Evolutionary conservation across 1,140 invertebrate species (phyloP).

Genomic region (Halictus rubicundus): DNA sequence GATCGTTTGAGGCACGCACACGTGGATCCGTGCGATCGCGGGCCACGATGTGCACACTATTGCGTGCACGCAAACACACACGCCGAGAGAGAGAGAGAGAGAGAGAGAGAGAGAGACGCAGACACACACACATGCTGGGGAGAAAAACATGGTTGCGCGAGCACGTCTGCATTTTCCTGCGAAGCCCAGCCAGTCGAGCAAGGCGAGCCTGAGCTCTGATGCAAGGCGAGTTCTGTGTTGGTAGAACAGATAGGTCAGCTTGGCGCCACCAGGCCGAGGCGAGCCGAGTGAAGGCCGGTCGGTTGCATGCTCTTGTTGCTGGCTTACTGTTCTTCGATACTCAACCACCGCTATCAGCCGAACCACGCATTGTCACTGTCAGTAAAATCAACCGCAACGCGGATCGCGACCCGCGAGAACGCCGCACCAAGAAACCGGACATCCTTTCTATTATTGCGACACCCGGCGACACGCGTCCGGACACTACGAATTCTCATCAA

Average conservation of each 20-base stretch:
- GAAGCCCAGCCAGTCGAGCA: conserved; percentile 25
- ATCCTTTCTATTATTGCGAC: too few species aligned
- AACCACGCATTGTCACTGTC: conserved; percentile 41
- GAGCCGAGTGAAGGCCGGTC: conserved; percentile 67
- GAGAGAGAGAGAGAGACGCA: not conserved
- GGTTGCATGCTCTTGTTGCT: conserved; percentile 53
- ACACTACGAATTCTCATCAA: too few species aligned
- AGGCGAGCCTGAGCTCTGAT: conserved; percentile 32
- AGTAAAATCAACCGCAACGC: conserved; percentile 16
- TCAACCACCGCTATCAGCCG: conserved; percentile 36
- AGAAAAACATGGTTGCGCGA: conserved; percentile 40
- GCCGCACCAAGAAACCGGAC: not conserved
- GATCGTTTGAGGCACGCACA: conserved; percentile 23
- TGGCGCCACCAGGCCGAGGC: conserved; percentile 70
- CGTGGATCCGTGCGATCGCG: not conserved
- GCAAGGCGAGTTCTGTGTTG: conserved; percentile 48
- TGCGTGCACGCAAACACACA: not conserved
- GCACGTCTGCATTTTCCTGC: conserved; percentile 49
- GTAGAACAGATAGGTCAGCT: conserved; percentile 73
- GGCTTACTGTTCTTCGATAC: conserved; percentile 59
- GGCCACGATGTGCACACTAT: not conserved
- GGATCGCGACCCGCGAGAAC: not conserved
- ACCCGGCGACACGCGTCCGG: too few species aligned
- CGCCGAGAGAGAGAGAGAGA: not conserved
- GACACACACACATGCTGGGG: not conserved